phyloP scores from a whole-genome alignment of 2,113 vertebrate genomes.

The Apodemus sylvaticus region DNA sequence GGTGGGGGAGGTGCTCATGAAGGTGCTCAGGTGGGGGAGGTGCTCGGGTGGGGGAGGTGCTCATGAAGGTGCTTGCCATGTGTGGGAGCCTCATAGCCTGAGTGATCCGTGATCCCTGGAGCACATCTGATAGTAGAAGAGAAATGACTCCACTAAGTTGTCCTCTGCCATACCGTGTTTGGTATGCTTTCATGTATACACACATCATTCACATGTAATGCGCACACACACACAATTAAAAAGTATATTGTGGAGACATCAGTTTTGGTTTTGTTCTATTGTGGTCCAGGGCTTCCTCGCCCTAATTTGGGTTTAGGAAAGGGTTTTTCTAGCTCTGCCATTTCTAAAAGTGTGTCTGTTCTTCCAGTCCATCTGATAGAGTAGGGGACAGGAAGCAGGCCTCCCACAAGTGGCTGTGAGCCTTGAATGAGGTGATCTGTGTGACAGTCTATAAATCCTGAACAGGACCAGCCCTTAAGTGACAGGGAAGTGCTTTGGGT shows the following conservation, averaged over 20 bases:
- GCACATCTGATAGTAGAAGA: not conserved
- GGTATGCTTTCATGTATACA: not conserved
- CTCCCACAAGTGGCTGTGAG: not conserved
- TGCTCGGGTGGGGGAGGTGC: not conserved
- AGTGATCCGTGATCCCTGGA: not conserved
- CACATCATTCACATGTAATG: not conserved
- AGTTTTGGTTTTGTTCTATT: not conserved
- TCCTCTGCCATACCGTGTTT: not conserved
- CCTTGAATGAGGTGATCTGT: not conserved
- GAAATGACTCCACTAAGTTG: not conserved
- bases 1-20: too few species aligned
- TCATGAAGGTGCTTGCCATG: too few species aligned
- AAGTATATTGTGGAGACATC: not conserved
- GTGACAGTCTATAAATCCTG: accelerated
- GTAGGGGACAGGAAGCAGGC: not conserved
- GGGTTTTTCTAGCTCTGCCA: not conserved
- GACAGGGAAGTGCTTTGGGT: not conserved
- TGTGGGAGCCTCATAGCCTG: not conserved
- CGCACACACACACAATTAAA: too few species aligned
- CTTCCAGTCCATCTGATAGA: not conserved
- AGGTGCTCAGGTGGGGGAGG: too few species aligned
- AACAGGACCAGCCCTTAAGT: accelerated
- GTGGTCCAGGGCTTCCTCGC: not conserved
- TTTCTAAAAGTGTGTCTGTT: not conserved
- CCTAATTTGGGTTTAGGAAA: not conserved